Evolutionary conservation across 1,140 invertebrate genomes (phyloP), one percentile per base, ranked within the genome.

Genomic region (Olivierus martensii): DNA sequence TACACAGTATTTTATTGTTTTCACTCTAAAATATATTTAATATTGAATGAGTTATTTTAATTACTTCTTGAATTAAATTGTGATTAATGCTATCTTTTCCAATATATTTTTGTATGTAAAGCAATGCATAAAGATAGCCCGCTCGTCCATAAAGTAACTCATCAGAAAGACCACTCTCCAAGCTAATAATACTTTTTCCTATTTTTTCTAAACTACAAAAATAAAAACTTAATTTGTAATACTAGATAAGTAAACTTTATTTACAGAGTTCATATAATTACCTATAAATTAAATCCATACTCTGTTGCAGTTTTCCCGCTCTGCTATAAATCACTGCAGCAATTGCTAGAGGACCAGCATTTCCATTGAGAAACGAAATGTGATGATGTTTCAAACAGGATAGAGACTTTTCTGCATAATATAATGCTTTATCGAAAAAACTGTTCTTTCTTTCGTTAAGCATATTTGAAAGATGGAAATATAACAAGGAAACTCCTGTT

Each of bases 111-210:
- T 81, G 81, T 3, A 84, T 70, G 69, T 79, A 83, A 2, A 87
- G 64, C n/a, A 87, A 67, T 39, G 82, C 69, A 72, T 77, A 87
- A n/a, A 94, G 67, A 69, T 86, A 91, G 21, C 89, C 89, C 65
- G 75, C 76, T 65, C 84, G 74, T 17, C 89, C 88, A 75, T 87
- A 90, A 6, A 93, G 68, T 34, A 89, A 64, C 71, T 92, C 88
- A 76, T 91, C 83, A 2, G 84, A 78, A 35, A 83, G 63, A 51
- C 73, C 69, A 49, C 17, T 45, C 4, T 38, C n/a, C 3, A 34
- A 10, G 5, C 28, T 9, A 18, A 53, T 50, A 3, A 49, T 55
- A 42, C 52, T 45, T n/a, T 52, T 46, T 22, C 63, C 55, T 21
- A 69, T 34, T 11, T 54, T 53, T 22, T 55, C 56, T 21, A 70